A percentile compares a stretch with the other conserved stretches of the same genome.
Evolutionary conservation across 1,140 invertebrate species (phyloP).

Genomic region (Drosophila kohkoa): DNA sequence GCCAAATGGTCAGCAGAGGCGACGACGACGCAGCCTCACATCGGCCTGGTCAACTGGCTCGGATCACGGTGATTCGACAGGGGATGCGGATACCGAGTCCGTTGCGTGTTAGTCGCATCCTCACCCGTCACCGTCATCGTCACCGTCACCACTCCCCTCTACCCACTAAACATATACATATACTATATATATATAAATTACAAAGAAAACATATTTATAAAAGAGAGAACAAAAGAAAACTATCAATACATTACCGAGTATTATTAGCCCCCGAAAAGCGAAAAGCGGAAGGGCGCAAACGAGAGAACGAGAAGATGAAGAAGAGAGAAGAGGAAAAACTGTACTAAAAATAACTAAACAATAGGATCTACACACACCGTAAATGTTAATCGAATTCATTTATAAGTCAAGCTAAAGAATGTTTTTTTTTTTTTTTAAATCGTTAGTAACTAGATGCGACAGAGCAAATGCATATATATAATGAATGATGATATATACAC

Average conservation of each 20-base stretch:
- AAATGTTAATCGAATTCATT: constrained; percentile 38
- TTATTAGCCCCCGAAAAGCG: constrained; percentile 23
- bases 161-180: constrained; percentile 16
- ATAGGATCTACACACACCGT: constrained; percentile 23
- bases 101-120: constrained; percentile 51
- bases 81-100: constrained; percentile 21
- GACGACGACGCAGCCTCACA: constrained; percentile 63
- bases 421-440: constrained; percentile 37
- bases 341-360: constrained; percentile 39
- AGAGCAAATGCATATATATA: constrained; percentile 45
- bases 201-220: constrained; percentile 16
- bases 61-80: constrained; percentile 26
- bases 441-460: constrained; percentile 44
- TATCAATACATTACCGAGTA: constrained; percentile 49
- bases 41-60: constrained; percentile 23
- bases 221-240: constrained; percentile 18
- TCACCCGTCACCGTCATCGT: too few relatives aligned
- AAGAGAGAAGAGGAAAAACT: constrained; percentile 3
- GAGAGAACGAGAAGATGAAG: not conserved
- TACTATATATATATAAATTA: constrained; percentile 13
- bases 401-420: constrained; percentile 37
- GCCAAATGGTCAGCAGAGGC: constrained; percentile 56
- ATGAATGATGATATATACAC: constrained; percentile 4
- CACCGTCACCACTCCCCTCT: too few relatives aligned
- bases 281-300: constrained; percentile 14